These are phyloP conservation scores for Drosophila persimilis DNA, from an alignment of 1,140 invertebrate genomes.

Conservation along the genomic window DNA sequence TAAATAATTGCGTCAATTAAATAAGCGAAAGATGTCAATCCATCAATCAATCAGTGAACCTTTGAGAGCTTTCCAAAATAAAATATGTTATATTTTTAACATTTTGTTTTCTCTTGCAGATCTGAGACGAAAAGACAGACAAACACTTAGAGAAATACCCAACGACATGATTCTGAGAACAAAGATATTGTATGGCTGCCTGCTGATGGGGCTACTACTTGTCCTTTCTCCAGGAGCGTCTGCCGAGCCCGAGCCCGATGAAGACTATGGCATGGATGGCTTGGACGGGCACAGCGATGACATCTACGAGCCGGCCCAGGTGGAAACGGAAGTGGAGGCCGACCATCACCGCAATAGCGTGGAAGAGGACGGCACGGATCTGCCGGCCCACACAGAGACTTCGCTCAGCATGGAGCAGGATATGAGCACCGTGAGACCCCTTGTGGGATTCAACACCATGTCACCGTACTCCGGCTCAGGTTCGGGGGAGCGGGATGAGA, in stretches of 20 bases:
- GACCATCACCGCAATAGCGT: slow-evolving; percentile 58
- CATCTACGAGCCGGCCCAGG: slow-evolving; percentile 62
- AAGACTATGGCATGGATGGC: slow-evolving; percentile 37
- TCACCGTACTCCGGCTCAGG: slow-evolving; percentile 10
- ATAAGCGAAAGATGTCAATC: slow-evolving; percentile 51
- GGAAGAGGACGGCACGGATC: slow-evolving; percentile 26
- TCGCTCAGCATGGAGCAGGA: slow-evolving; percentile 22
- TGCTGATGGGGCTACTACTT: slow-evolving; percentile 44
- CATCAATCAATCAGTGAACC: slow-evolving; percentile 48
- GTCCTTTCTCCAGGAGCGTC: slow-evolving; percentile 7
- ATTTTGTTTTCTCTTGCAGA: slow-evolving; percentile 48
- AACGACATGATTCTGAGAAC: slow-evolving; percentile 61
- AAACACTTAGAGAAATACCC: slow-evolving; percentile 5
- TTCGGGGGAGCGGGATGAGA: slow-evolving; percentile 39
- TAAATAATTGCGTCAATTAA: slow-evolving; percentile 72
- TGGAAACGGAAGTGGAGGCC: slow-evolving; percentile 49
- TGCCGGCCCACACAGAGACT: slow-evolving; percentile 20
- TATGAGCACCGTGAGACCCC: slow-evolving; percentile 31
- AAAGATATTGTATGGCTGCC: slow-evolving; percentile 39
- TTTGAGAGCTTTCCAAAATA: slow-evolving; percentile 50
- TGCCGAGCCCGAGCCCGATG: slow-evolving; percentile 39
- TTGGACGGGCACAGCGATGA: slow-evolving; percentile 41
- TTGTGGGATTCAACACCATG: slow-evolving; percentile 26
- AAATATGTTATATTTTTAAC: slow-evolving; percentile 45
- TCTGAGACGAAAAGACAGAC: slow-evolving; percentile 24